These are phyloP conservation scores for Colletes gigas DNA, from an alignment of 1,140 invertebrate species.

Conservation along the genomic window DNA sequence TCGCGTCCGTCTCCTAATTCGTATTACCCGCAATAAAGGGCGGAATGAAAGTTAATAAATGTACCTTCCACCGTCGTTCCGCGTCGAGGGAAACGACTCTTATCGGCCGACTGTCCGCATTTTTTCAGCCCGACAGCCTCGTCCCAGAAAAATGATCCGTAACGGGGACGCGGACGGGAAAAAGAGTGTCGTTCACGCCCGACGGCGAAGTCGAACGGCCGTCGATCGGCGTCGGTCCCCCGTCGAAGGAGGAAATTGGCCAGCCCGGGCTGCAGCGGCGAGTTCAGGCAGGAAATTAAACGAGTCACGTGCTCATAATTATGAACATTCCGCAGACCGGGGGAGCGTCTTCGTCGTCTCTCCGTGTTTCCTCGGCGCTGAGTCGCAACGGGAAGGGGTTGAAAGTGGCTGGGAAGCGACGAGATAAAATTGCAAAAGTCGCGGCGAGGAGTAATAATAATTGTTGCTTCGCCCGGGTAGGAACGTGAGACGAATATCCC, in stretches of 20 bases:
- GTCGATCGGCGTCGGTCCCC: constrained; percentile 33
- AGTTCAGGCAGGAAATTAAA: constrained; percentile 76
- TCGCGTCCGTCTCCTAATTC: too few species aligned
- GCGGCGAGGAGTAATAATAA: constrained; percentile 69
- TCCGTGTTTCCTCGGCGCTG: not conserved
- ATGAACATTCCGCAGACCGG: constrained; percentile 67
- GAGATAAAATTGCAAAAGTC: constrained; percentile 67
- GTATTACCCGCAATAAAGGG: too few species aligned
- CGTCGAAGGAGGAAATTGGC: constrained; percentile 69
- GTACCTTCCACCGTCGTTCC: not conserved
- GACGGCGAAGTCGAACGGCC: constrained; percentile 41
- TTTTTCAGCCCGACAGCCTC: not conserved
- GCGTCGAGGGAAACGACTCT: not conserved
- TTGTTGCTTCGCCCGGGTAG: constrained; percentile 65
- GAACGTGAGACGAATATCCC: constrained; percentile 74
- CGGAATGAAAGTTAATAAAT: not conserved
- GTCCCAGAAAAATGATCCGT: not conserved
- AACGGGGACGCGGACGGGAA: not conserved
- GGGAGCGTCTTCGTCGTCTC: constrained; percentile 8
- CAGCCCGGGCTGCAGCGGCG: constrained; percentile 56
- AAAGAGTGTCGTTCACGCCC: constrained; percentile 40
- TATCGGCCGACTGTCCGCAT: not conserved
- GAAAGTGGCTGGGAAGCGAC: constrained; percentile 1
- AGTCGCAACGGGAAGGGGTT: not conserved
- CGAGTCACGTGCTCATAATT: constrained; percentile 77